Evolutionary conservation across 2,797 vertebrate species (phyloP), one percentile per base, ranked within the genome.

Genomic region (Sphaeramia orbicularis): DNA sequence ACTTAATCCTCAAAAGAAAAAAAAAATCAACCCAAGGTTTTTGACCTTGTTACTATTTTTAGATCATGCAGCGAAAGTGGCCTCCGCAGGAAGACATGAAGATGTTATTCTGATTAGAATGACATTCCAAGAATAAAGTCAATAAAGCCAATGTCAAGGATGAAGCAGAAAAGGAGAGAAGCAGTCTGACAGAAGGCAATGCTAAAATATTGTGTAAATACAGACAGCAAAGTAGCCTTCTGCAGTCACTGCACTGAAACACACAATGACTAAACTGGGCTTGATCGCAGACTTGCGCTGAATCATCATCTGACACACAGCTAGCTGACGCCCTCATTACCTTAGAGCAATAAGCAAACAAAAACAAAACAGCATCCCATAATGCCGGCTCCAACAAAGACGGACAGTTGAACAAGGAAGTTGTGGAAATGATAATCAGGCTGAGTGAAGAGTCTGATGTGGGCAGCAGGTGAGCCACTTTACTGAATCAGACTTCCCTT

Each of bases 261-360:
- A 2, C 55, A 51, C 43, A 4, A 43, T 70, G 75, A 80, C 59
- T 76, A 63, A 84, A 76, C 40, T 2, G 24, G 57, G 59, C 37
- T 57, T 64, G 65, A 78, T 77, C 14, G 30, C 60, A 65, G 65
- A 35, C 44, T 74, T 65, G 71, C 58, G 48, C 58, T 86, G 86
- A 88, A 80, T 84, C 81, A 86, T 74, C 62, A 54, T 59, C 68
- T 80, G 72, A 83, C 69, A 67, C 53, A 65, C 43, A 56, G 9
- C 48, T 6, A 58, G 64, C 50, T 59, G 49, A 64, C 55, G 67
- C 41, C 36, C 66, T 36, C 10, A 41, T 63, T 78, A 72, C 62
- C 75, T 71, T 35, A 48, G 40, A 73, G 71, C 65, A 56, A 43
- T 12, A 69, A 6, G 11, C 42, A 76, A 57, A 73, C 40, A 42